Base-by-base conservation (phyloP, 92 coral and sea anemone genomes). In the Porites rus region DNA sequence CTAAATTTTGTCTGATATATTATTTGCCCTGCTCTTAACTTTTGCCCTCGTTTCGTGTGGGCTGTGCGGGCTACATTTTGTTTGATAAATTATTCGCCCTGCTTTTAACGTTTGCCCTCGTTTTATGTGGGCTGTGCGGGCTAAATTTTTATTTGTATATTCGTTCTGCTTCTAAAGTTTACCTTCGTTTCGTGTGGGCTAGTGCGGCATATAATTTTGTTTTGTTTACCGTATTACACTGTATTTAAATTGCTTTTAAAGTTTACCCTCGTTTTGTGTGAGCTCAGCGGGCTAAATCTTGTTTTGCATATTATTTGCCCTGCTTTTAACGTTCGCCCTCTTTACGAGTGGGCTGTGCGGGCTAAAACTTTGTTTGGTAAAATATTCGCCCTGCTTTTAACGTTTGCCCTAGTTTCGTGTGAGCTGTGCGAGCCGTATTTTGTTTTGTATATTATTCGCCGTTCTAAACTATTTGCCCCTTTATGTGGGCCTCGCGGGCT, bases 41-140 rank as follows among this genome's bases (percentile, higher is more conserved):
- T 69, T 69, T 69, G 51, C 74, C 74, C 74, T 7, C 74, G 10
- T 69, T 69, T 69, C 74, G 22, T 69, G 74, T 31, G 74, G 51
- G 74, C 51, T 69, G 22, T 69, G 74, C 51, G 74, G 59, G 59
- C 59, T 54, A 54, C 10, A 54, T 54, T 54, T 54, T 54, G 59
- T 54, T 54, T 54, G 13, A 54, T 63, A 63, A 13, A n/a, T 63
- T 63, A n/a, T 59, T 59, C 2, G 63, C 63, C 63, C 63, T 59
- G 63, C 63, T 59, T 59, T 16, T 59, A 59, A 59, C 63, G 63
- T 59, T 59, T 59, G 3, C 63, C 63, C 63, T 16, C 17, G 8
- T 21, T 25, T 25, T 25, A 25, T 25, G 28, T 25, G 28, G 28
- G 28, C 28, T 25, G 28, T 25, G 1, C 1, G 28, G 28, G 28